Conservation (phyloP, 2,113 vertebrate species). For the Hiodon alosoides region DNA sequence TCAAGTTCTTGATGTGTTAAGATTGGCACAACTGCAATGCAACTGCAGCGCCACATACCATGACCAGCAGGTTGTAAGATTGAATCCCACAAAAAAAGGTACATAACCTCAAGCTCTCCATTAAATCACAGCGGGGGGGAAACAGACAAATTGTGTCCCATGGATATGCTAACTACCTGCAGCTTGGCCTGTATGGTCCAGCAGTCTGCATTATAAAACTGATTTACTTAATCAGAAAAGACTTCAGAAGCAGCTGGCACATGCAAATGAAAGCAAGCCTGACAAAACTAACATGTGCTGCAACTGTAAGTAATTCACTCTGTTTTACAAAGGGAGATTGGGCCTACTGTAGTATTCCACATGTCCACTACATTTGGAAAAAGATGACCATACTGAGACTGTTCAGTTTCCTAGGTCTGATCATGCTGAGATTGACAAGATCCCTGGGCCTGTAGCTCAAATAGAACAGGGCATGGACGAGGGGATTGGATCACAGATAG, state of each 20-base stretch:
- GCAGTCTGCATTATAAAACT: slow-evolving; percentile 50
- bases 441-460: no score
- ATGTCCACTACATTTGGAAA: no score
- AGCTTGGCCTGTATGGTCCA: slow-evolving; percentile 52
- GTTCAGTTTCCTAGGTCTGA: no score
- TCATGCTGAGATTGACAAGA: no score
- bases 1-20: no score
- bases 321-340: slow-evolving; percentile 19
- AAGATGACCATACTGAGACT: no score
- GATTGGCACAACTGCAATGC: no score
- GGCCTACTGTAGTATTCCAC: background rate
- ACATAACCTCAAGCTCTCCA: background rate
- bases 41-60: no score
- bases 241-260: slow-evolving; percentile 46
- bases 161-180: slow-evolving; percentile 40
- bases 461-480: no score
- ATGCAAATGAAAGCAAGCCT: slow-evolving; percentile 29
- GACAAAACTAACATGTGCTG: slow-evolving; percentile 9
- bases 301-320: slow-evolving; percentile 5
- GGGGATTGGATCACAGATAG: no score
- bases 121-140: slow-evolving; percentile 1
- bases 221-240: slow-evolving; percentile 52
- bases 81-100: background rate
- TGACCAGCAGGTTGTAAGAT: no score
- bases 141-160: slow-evolving; percentile 3